These are phyloP conservation scores for Euphonia xanthogaster DNA, from an alignment of 2,797 vertebrate genomes.

Conservation along the genomic window DNA sequence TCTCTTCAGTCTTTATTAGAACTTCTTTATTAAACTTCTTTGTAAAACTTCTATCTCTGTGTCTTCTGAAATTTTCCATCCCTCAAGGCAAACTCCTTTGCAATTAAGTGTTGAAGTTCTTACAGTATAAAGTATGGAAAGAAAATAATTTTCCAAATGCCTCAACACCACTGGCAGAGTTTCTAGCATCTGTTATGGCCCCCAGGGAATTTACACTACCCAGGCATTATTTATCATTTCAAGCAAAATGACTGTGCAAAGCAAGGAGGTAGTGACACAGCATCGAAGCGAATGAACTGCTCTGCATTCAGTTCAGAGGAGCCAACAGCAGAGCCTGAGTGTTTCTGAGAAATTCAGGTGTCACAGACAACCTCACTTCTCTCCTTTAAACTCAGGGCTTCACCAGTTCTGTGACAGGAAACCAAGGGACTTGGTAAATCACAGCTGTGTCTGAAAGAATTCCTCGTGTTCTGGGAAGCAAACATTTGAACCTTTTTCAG, in stretches of 20 bases:
- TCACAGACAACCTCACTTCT: neutral
- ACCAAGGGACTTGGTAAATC: neutral
- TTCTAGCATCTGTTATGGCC: neutral
- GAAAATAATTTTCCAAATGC: neutral
- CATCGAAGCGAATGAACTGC: neutral
- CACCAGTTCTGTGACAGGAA: neutral
- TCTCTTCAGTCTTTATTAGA: neutral
- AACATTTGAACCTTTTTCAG: neutral
- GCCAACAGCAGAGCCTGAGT: neutral
- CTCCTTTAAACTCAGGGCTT: rapidly evolving
- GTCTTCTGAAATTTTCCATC: neutral
- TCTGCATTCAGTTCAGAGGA: neutral
- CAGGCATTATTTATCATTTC: neutral
- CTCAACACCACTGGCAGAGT: neutral
- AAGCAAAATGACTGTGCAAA: neutral
- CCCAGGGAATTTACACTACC: neutral
- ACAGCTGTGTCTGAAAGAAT: neutral
- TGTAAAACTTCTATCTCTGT: neutral
- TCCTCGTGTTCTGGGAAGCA: neutral
- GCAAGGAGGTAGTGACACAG: neutral
- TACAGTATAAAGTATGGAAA: neutral
- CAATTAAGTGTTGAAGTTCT: neutral
- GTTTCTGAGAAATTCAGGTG: neutral
- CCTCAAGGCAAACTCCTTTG: neutral
- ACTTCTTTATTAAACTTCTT: neutral